Conservation (phyloP, 2,113 vertebrate species). For the Antigone vipio region DNA sequence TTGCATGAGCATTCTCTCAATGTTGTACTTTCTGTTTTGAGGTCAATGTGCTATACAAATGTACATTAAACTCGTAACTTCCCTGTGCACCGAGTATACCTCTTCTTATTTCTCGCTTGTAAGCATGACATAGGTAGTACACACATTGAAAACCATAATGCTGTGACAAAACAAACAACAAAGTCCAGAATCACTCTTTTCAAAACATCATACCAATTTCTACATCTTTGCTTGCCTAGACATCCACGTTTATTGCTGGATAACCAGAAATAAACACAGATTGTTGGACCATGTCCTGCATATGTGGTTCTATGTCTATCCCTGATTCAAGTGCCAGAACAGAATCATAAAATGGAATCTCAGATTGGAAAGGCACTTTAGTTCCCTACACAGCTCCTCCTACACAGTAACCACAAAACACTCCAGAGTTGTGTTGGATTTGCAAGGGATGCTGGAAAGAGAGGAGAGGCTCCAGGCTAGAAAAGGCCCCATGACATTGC, state of each 20-base stretch:
- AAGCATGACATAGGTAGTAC: background rate
- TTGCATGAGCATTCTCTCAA: background rate
- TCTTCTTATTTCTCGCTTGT: background rate
- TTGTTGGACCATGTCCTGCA: background rate
- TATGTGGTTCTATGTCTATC: background rate
- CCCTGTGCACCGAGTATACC: background rate
- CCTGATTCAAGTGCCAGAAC: background rate
- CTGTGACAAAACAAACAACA: background rate
- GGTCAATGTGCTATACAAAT: background rate
- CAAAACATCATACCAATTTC: background rate
- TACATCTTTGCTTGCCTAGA: background rate
- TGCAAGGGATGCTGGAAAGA: background rate
- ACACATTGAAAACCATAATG: background rate
- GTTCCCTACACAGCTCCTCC: background rate
- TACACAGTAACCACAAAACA: background rate
- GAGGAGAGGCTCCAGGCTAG: background rate
- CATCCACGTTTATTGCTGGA: background rate
- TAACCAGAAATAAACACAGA: background rate
- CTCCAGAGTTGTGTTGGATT: background rate
- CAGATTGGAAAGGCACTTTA: background rate
- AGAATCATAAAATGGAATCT: background rate
- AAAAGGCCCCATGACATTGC: background rate
- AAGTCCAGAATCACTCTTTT: background rate
- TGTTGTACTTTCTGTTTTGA: background rate
- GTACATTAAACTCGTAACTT: rapidly evolving